Evolutionary conservation across 2,113 vertebrate species (phyloP).

Genomic region (Diadophis punctatus): DNA sequence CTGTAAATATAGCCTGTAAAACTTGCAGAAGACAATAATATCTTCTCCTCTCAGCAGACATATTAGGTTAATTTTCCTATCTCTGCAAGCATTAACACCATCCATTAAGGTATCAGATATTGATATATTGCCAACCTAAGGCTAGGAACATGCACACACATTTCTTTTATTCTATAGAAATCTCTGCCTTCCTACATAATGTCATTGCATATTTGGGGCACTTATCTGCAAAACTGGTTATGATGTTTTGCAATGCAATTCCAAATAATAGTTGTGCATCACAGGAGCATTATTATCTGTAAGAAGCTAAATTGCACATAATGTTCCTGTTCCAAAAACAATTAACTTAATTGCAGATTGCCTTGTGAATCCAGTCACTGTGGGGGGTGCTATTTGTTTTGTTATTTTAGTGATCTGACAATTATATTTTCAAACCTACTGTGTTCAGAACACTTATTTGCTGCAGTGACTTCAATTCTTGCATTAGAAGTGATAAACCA

Average conservation of each 20-base stretch:
- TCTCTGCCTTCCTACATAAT: background rate
- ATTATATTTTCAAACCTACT: background rate
- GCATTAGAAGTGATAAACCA: background rate
- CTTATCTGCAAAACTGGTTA: background rate
- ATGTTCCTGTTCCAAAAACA: background rate
- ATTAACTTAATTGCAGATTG: background rate
- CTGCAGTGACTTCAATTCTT: background rate
- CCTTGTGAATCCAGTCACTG: background rate
- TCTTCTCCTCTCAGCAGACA: background rate
- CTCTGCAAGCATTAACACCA: background rate
- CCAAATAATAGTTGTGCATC: background rate
- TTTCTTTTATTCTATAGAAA: background rate
- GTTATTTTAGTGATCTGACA: background rate
- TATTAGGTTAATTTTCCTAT: background rate
- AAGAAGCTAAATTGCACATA: background rate
- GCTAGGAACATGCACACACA: background rate
- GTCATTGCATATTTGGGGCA: background rate
- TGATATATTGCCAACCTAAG: background rate
- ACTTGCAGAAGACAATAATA: accelerated
- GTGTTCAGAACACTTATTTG: background rate
- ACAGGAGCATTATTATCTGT: background rate
- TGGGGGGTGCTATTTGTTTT: background rate
- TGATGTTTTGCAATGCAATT: background rate
- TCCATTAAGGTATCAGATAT: background rate
- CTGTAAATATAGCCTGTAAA: background rate